phyloP scores from a whole-genome alignment of 2,888 invertebrate genomes.

The Nemoura dubitans region DNA sequence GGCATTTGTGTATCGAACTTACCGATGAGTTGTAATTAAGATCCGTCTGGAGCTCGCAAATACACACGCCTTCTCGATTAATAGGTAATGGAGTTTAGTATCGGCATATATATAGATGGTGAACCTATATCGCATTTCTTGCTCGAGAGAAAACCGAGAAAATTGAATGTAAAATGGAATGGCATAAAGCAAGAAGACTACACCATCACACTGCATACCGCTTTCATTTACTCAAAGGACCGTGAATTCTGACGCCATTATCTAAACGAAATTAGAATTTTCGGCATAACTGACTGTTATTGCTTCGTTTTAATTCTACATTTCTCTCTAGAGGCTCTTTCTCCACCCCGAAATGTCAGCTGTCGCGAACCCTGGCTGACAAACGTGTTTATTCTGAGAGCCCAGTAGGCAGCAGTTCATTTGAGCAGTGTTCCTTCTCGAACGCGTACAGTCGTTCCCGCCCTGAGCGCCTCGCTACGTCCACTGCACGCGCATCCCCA shows the following conservation, averaged over 20 bases:
- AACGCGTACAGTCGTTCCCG: not conserved
- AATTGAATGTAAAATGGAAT: not conserved
- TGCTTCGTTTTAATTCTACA: constrained; percentile 7
- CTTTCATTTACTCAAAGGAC: not conserved
- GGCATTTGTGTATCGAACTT: not conserved
- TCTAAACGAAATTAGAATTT: not conserved
- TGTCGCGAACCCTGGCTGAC: not conserved
- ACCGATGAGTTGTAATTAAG: not conserved
- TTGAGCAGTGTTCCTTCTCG: not conserved
- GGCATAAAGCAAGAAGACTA: not conserved
- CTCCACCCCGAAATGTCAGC: not conserved
- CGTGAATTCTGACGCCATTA: not conserved
- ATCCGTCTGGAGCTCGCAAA: not conserved
- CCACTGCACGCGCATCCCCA: not conserved
- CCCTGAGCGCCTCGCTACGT: not conserved
- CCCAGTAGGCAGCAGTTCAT: constrained; percentile 3
- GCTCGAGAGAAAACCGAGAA: not conserved
- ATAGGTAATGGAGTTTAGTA: not conserved
- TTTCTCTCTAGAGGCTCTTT: not conserved
- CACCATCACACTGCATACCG: not conserved
- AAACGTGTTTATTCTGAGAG: constrained; percentile 40
- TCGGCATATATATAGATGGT: not conserved
- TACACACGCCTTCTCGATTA: not conserved
- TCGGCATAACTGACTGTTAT: constrained; percentile 4
- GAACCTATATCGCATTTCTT: not conserved